Base-by-base conservation (phyloP, 1,140 invertebrate genomes). In the Helicoverpa zea region DNA sequence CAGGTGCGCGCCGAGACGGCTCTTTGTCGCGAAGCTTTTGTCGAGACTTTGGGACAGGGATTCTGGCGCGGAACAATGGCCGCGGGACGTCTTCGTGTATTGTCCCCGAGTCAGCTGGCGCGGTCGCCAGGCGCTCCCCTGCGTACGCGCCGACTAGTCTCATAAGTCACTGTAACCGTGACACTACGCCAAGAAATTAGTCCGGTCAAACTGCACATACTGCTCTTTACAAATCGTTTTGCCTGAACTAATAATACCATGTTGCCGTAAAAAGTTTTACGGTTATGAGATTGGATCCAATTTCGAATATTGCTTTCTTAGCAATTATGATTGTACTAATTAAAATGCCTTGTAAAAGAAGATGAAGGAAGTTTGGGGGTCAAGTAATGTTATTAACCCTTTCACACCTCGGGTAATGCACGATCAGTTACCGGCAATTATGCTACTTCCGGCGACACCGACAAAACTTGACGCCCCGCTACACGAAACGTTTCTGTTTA, bases 11-110 rank as follows among this genome's bases (percentile, higher is more conserved):
- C 83, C 83, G 89, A 90, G 91, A 91, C 91, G 88, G 74, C 83
- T 72, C 87, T 87, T 91, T 91, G 87, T 89, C 83, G 87, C 84
- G 83, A 83, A 81, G 83, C 86, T 85, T 90, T 90, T 93, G 89
- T 91, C 79, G 68, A 83, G 74, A 79, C 80, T 79, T 76, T 75
- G 87, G 83, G 86, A 87, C 84, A 85, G 78, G 84, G 79, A 79
- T 83, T 82, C 81, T 86, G 84, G 84, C 84, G 86, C 84, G 68
- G 72, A 81, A 94, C 93, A 94, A 94, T 90, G 85, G 89, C 88
- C 87, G 86, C 91, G 91, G 90, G 91, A 92, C 91, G 91, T 94
- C 93, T 94, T 94, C 93, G 86, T 82, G 88, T 77, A 91, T 94
- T 94, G 91, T 94, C 86, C 88, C 81, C 83, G 75, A 87, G 86